Evolutionary conservation across 2,888 invertebrate species (phyloP).

Genomic region (Macrophya annulata): DNA sequence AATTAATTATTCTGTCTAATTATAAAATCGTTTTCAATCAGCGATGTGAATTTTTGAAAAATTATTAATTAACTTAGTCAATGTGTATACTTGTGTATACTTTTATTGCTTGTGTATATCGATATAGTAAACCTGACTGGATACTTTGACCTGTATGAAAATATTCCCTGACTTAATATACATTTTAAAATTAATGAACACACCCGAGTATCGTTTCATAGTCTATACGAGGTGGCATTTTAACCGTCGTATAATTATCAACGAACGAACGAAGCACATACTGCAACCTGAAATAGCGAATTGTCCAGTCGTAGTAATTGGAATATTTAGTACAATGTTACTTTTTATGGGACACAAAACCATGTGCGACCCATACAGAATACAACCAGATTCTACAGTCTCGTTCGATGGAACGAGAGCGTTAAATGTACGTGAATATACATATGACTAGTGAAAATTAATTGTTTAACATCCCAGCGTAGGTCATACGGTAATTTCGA

Average conservation of each 20-base stretch:
- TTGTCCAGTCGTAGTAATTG: conserved; percentile 29
- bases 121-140: not conserved
- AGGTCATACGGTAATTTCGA: conserved; percentile 40
- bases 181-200: conserved; percentile 28
- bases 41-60: not conserved
- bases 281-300: not conserved
- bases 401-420: not conserved
- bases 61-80: not conserved
- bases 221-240: conserved; percentile 25
- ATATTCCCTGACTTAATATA: not conserved
- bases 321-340: conserved; percentile 31
- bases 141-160: not conserved
- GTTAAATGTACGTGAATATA: conserved; percentile 21
- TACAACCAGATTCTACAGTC: conserved; percentile 4
- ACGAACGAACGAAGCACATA: conserved; percentile 18
- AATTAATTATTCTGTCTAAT: not conserved
- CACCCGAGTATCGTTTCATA: conserved; percentile 31
- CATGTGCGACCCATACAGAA: not conserved
- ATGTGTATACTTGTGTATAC: not conserved
- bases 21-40: not conserved
- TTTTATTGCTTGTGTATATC: not conserved
- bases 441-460: conserved; percentile 19
- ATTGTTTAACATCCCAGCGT: conserved; percentile 7
- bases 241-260: conserved; percentile 35
- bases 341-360: conserved; percentile 29